phyloP scores from a whole-genome alignment of 2,888 invertebrate species.

The Nomada lathburiana region DNA sequence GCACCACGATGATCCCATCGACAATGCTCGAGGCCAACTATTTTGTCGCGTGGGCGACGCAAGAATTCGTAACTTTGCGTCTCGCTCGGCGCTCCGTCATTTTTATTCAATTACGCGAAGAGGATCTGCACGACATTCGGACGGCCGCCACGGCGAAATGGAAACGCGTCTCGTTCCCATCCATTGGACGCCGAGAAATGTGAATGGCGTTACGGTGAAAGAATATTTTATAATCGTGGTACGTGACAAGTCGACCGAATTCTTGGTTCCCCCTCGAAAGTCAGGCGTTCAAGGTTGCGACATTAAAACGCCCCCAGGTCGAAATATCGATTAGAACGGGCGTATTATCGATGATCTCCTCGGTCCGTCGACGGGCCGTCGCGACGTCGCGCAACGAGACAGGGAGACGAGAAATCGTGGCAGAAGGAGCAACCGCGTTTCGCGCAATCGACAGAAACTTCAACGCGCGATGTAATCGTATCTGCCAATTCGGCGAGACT shows the following conservation, averaged over 20 bases:
- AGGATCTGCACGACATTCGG: not conserved
- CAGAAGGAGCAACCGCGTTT: constrained; percentile 37
- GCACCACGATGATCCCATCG: constrained; percentile 16
- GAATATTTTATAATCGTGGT: constrained; percentile 30
- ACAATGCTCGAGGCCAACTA: not conserved
- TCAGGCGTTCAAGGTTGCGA: constrained; percentile 54
- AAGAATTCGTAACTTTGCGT: not conserved
- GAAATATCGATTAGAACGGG: constrained; percentile 12
- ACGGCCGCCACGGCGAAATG: not conserved
- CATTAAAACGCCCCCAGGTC: constrained; percentile 16
- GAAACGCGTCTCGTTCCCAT: not conserved
- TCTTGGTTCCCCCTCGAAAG: constrained; percentile 29
- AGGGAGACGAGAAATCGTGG: constrained; percentile 9
- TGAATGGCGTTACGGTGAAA: constrained; percentile 17
- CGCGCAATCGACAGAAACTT: constrained; percentile 68
- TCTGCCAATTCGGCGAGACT: constrained; percentile 69
- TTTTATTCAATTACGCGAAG: not conserved
- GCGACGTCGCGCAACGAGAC: not conserved
- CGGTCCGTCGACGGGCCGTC: too few relatives aligned
- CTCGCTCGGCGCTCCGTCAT: not conserved
- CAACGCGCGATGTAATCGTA: constrained; percentile 68
- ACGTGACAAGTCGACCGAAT: constrained; percentile 28
- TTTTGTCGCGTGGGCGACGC: constrained; percentile 6
- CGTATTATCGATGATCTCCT: too few relatives aligned
- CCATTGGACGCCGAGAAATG: constrained; percentile 1